These are phyloP conservation scores for Drosophila anomelani DNA, from an alignment of 2,888 invertebrate genomes.

Conservation along the genomic window DNA sequence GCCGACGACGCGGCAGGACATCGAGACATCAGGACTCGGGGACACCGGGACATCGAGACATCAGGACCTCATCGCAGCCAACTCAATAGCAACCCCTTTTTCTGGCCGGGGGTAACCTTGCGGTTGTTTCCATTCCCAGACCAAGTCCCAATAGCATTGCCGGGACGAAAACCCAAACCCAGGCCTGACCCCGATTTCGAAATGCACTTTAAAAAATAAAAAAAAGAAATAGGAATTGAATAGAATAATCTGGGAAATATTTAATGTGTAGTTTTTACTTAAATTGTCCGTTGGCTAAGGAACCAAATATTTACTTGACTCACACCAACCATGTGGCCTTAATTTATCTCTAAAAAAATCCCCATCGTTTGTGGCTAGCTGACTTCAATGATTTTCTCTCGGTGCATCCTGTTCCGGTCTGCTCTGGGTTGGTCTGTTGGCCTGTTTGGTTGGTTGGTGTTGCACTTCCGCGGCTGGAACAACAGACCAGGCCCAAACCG, in stretches of 20 bases:
- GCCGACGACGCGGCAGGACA: slow-evolving; percentile 71
- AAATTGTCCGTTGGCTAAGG: not conserved
- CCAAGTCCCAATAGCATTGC: slow-evolving; percentile 25
- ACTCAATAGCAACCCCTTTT: slow-evolving; percentile 31
- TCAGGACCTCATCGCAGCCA: slow-evolving; percentile 16
- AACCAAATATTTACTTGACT: not conserved
- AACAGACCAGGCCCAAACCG: slow-evolving; percentile 29
- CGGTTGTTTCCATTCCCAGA: slow-evolving; percentile 41
- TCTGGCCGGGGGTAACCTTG: slow-evolving; percentile 53
- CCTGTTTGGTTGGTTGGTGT: slow-evolving; percentile 49
- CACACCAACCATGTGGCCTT: not conserved
- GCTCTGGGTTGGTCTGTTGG: slow-evolving; percentile 34
- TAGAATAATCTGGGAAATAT: not conserved
- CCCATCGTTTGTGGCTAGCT: not conserved
- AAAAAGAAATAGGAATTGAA: not conserved
- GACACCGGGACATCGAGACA: slow-evolving; percentile 13
- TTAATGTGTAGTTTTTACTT: no score
- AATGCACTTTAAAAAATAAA: slow-evolving; percentile 10
- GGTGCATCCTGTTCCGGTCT: slow-evolving; percentile 37
- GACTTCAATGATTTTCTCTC: slow-evolving; percentile 6
- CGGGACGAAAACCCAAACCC: slow-evolving; percentile 17
- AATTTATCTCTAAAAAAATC: not conserved
- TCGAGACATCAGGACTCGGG: slow-evolving; percentile 49
- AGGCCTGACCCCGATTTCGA: slow-evolving; percentile 12
- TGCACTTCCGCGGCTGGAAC: slow-evolving; percentile 66